Percentiles rank a stretch among this genome's conserved stretches.
Conservation (phyloP, 2,797 vertebrate species). For the Ciconia nigra region DNA sequence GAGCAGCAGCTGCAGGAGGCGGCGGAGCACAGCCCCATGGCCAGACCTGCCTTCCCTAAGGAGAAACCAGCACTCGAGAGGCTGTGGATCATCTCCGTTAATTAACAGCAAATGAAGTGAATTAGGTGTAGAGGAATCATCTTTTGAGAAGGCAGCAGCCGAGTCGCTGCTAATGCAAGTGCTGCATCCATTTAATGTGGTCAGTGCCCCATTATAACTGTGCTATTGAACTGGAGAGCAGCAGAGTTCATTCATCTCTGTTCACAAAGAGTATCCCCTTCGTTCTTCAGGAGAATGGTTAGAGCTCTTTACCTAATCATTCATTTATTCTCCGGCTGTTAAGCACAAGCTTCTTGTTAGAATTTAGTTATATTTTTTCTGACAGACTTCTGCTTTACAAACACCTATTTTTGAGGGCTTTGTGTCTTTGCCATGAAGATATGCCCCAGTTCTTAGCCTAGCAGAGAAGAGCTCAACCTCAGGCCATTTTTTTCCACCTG, state of each 20-base stretch:
- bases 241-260: background rate
- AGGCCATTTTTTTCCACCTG: background rate
- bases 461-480: background rate
- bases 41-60: background rate
- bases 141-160: background rate
- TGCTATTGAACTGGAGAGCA: background rate
- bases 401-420: background rate
- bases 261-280: background rate
- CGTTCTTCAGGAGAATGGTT: background rate
- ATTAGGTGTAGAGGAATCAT: background rate
- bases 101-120: background rate
- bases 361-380: background rate
- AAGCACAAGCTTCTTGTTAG: background rate
- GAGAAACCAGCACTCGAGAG: background rate
- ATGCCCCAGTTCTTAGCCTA: background rate
- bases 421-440: background rate
- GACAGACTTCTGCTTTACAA: background rate
- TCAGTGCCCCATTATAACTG: background rate
- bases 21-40: background rate
- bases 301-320: conserved; percentile 15
- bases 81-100: background rate
- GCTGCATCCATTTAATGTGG: background rate
- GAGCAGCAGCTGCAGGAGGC: background rate
- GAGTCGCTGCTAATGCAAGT: fast-evolving
- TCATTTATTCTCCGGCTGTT: conserved; percentile 4